Base-by-base conservation (phyloP, 2,797 vertebrate species). In the Ptychobarbus kaznakovi region DNA sequence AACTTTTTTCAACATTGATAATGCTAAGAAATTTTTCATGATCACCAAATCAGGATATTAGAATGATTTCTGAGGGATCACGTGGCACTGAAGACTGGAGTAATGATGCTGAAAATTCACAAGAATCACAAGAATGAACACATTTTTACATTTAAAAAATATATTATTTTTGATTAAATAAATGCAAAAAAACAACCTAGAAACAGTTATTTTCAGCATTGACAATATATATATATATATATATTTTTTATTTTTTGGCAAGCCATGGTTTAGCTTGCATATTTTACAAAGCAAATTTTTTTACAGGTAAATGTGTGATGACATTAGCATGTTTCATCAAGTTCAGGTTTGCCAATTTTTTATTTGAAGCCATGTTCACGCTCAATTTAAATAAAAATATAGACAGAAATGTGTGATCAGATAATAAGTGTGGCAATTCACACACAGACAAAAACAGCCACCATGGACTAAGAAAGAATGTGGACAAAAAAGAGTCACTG, bases 361-460 rank as follows among this genome's bases (percentile, higher is more conserved):
- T 6, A 13, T 63, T 22, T 65, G 1, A 63, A 74, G 25, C 2
- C 25, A 9, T 32, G 20, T 38, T n/a, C 18, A 58, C 1, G 0
- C 25, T 15, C 11, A 38, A 18, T 72, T 46, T 61, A 63, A 46
- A 82, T 40, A 75, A 1, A 75, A 49, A 42, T 42, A 49, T 11
- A 49, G 20, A 32, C 10, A 15, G 12, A 38, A 66, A 82, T 22
- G 56, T 12, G 22, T 15, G 42, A 82, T 28, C 42, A 74, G 25
- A 28, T 49, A 73, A 46, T 40, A 35, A 35, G 56, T 75, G 32
- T n/a, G 28, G 25, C 42, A 75, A 51, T 65, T 83, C 28, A 75
- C 44, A 58, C 66, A 15, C 9, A 22, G 49, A 22, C 6, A 22
- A 25, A 81, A 81, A 28, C 49, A 66, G 22, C 9, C 20, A 11